Evolutionary conservation across 2,888 invertebrate genomes (phyloP).

Genomic region (Ditula angustiorana): DNA sequence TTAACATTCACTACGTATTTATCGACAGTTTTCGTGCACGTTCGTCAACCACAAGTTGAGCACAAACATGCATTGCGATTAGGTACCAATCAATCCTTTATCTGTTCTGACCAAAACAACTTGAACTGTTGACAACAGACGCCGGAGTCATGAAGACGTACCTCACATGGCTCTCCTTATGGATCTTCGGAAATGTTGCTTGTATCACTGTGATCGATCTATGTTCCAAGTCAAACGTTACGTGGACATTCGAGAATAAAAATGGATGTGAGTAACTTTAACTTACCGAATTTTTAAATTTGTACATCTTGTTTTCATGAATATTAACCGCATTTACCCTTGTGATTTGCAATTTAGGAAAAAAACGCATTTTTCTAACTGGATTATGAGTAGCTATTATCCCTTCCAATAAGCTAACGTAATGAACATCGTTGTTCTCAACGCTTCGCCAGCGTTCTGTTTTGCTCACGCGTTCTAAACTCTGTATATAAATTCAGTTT

Average conservation of each 20-base stretch:
- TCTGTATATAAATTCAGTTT: no score
- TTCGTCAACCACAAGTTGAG: background rate
- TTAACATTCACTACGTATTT: no score
- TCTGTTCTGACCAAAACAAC: background rate
- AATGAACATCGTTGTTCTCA: no score
- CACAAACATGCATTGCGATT: background rate
- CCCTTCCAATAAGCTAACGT: no score
- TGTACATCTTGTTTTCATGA: no score
- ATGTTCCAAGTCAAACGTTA: background rate
- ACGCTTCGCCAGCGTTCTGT: no score
- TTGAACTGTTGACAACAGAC: background rate
- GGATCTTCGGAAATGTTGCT: background rate
- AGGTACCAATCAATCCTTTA: background rate
- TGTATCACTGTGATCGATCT: background rate
- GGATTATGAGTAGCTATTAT: no score
- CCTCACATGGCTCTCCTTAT: background rate
- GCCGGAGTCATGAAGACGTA: conserved; percentile 3
- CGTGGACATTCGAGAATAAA: conserved; percentile 1
- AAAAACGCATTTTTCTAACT: no score
- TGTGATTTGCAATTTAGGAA: no score
- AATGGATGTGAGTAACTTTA: conserved; percentile 69
- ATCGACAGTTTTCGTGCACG: background rate
- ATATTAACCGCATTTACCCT: no score
- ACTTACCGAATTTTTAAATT: no score
- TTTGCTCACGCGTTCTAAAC: no score